Base-by-base conservation (phyloP, 2,797 vertebrate species). In the Borostomias antarcticus region DNA sequence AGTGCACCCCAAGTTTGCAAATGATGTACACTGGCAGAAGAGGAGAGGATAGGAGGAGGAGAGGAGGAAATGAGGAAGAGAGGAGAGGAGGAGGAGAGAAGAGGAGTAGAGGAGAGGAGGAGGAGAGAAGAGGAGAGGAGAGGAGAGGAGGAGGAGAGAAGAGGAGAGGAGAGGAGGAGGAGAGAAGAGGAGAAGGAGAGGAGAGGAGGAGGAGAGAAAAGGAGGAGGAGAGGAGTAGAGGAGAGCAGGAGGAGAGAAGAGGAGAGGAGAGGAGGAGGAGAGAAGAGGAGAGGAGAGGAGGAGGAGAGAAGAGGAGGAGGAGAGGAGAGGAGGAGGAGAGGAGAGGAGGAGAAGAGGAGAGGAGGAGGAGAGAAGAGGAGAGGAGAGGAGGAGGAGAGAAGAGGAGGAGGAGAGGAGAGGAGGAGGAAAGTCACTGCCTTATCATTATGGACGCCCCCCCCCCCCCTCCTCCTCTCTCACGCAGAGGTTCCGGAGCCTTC, bases 401-500 rank as follows among this genome's bases (percentile, higher is more conserved):
- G n/a, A n/a, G n/a, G n/a, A n/a, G n/a, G n/a, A n/a, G n/a, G n/a
- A n/a, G n/a, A n/a, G n/a, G n/a, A n/a, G n/a, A n/a, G n/a, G n/a
- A n/a, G n/a, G n/a, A n/a, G n/a, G n/a, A n/a, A n/a, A n/a, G n/a
- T n/a, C n/a, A n/a, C n/a, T n/a, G n/a, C n/a, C n/a, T n/a, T n/a
- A n/a, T n/a, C n/a, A n/a, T n/a, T n/a, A n/a, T n/a, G n/a, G n/a
- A n/a, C n/a, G n/a, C n/a, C n/a, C n/a, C n/a, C n/a, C 2, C 1
- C 1, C 0, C 0, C 29, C 51, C 26, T 0, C 17, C 23, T 0
- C 26, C 23, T 63, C 3, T 37, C 81, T 83, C 78, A 94, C 92
- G 92, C 51, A 91, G 84, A 11, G 84, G 80, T 35, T 94, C 93
- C 74, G 84, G 92, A 3, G 68, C 88, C 91, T 96, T 98, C 91